Evolutionary conservation across 2,797 vertebrate species (phyloP).

Genomic region (Cyclopterus lumpus): DNA sequence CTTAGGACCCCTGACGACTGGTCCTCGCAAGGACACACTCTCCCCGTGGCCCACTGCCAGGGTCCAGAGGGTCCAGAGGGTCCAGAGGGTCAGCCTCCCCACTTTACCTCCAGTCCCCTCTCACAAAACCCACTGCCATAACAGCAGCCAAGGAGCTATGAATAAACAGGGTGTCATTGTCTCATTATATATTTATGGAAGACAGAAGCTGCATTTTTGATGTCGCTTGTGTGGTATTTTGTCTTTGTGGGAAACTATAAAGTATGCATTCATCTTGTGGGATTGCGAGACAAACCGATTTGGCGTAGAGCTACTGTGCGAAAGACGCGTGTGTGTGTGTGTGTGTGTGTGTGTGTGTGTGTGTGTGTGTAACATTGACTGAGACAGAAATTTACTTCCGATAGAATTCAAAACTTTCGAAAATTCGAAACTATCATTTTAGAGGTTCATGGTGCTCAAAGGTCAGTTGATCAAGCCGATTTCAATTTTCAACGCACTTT

Average conservation of each 20-base stretch:
- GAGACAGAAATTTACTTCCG: constrained; percentile 28
- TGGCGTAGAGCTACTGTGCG: constrained; percentile 51
- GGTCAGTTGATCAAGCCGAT: background rate
- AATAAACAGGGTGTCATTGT: constrained; percentile 75
- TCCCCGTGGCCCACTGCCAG: constrained; percentile 60
- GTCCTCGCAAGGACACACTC: constrained; percentile 63
- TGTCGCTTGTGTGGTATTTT: constrained; percentile 51
- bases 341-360: constrained; percentile 24
- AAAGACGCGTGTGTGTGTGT: constrained; percentile 11
- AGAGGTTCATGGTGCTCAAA: background rate
- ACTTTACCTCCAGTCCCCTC: constrained; percentile 43
- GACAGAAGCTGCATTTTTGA: constrained; percentile 67
- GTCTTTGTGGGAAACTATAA: constrained; percentile 81
- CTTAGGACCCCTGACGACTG: constrained; percentile 70
- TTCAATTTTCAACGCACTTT: background rate
- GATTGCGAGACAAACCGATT: constrained; percentile 60
- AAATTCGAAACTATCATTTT: background rate
- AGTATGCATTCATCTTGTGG: constrained; percentile 70
- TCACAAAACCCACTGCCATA: constrained; percentile 56
- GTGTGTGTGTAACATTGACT: constrained; percentile 1
- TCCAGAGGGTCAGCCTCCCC: constrained; percentile 61
- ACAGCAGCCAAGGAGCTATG: constrained; percentile 71
- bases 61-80: constrained; percentile 68
- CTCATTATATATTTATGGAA: constrained; percentile 72
- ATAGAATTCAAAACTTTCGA: constrained; percentile 6